phyloP scores from a whole-genome alignment of 2,797 vertebrate genomes.

The Premnoplex brunnescens region DNA sequence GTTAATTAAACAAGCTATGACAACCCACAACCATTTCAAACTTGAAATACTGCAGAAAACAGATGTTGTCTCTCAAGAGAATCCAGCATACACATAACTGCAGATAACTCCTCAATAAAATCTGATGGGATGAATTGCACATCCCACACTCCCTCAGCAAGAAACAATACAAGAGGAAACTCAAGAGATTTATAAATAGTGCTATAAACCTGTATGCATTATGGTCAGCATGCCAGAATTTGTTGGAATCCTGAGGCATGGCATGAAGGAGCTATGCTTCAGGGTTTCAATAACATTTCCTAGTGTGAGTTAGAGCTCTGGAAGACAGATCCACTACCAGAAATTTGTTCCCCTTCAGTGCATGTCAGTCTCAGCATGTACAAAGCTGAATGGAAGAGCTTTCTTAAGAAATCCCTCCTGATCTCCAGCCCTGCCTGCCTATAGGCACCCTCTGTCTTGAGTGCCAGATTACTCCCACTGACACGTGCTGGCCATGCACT shows the following conservation, averaged over 20 bases:
- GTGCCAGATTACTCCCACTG: background rate
- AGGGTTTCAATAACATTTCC: background rate
- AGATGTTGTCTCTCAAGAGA: conserved; percentile 55
- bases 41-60: conserved; percentile 41
- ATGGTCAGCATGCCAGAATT: background rate
- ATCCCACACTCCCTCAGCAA: conserved; percentile 23
- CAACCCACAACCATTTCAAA: background rate
- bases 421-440: background rate
- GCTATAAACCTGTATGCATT: conserved; percentile 5
- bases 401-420: background rate
- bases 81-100: background rate
- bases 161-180: conserved; percentile 42
- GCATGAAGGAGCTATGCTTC: background rate
- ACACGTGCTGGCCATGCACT: background rate
- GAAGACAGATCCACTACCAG: background rate
- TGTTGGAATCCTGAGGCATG: background rate
- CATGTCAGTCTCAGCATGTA: background rate
- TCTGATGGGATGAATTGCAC: conserved; percentile 7
- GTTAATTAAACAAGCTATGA: conserved; percentile 16
- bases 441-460: background rate
- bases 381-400: background rate
- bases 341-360: background rate
- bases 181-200: conserved; percentile 38
- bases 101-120: conserved; percentile 36
- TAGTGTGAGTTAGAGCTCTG: background rate